Percentiles rank a stretch among this genome's conserved stretches.
Evolutionary conservation across 2,888 invertebrate genomes (phyloP).

Genomic region (Elysia crispata): DNA sequence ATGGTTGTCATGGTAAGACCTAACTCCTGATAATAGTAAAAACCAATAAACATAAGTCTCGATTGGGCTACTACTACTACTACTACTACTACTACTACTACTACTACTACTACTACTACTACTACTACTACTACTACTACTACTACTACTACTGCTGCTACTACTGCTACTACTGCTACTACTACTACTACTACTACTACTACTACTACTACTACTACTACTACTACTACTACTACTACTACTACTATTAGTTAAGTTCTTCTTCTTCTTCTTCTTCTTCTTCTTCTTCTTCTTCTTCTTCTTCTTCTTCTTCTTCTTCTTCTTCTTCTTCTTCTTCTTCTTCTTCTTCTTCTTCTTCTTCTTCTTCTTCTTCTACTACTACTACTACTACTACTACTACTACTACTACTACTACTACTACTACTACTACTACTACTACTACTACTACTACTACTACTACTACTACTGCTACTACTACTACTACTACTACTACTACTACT

Average conservation of each 20-base stretch:
- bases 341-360: not conserved
- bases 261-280: not conserved
- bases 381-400: constrained; percentile 42
- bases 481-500: constrained; percentile 41
- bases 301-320: constrained; percentile 20
- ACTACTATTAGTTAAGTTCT: constrained; percentile 20
- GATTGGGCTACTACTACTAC: constrained; percentile 36
- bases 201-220: constrained; percentile 12
- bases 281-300: not conserved
- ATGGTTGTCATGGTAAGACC: not conserved
- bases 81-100: constrained; percentile 41
- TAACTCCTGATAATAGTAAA: not conserved
- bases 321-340: not conserved
- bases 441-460: constrained; percentile 37
- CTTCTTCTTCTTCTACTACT: constrained; percentile 30
- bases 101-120: constrained; percentile 41
- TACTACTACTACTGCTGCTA: constrained; percentile 42
- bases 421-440: constrained; percentile 44
- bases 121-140: constrained; percentile 40
- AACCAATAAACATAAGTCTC: not conserved
- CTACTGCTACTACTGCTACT: constrained; percentile 28
- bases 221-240: constrained; percentile 28
- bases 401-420: constrained; percentile 42
- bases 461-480: constrained; percentile 33
- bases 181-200: constrained; percentile 33